Percentiles rank a stretch among this genome's conserved stretches.
These are phyloP conservation scores for Chymomyza costata DNA, from an alignment of 1,140 invertebrate species.

Conservation along the genomic window DNA sequence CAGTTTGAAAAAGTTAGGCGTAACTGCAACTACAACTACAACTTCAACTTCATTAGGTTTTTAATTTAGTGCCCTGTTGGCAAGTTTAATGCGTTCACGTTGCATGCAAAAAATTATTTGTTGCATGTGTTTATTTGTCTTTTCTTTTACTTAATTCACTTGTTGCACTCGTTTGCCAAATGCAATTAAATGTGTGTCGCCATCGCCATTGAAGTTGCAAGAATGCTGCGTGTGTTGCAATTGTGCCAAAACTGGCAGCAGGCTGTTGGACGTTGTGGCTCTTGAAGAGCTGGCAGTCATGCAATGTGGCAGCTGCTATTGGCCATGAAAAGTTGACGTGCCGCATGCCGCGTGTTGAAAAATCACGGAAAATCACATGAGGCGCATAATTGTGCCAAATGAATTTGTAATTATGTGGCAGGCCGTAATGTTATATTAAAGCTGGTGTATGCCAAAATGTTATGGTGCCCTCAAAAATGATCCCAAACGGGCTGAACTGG, in stretches of 20 bases:
- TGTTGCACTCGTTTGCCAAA: constrained; percentile 63
- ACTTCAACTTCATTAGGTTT: constrained; percentile 62
- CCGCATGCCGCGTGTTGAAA: constrained; percentile 18
- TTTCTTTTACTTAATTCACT: constrained; percentile 33
- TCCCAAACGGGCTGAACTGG: too few relatives aligned
- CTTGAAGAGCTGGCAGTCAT: too few relatives aligned
- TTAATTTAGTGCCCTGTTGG: constrained; percentile 45
- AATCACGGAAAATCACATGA: constrained; percentile 21
- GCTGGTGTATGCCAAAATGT: too few relatives aligned
- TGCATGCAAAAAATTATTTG: too few relatives aligned
- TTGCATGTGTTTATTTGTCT: constrained; percentile 26
- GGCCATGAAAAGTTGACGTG: constrained; percentile 8
- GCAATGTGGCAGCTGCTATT: too few relatives aligned
- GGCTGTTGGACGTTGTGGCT: too few relatives aligned
- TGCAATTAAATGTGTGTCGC: constrained; percentile 68
- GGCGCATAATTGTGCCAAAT: constrained; percentile 72
- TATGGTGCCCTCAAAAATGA: too few relatives aligned
- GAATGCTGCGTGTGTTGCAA: too few relatives aligned
- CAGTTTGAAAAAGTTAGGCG: too few relatives aligned
- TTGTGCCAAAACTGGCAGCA: too few relatives aligned
- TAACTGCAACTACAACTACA: too few relatives aligned
- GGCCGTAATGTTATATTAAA: too few relatives aligned
- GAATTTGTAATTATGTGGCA: constrained; percentile 69
- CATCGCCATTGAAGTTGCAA: neutral
- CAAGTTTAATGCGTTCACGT: constrained; percentile 41